Percentiles rank a stretch among this genome's conserved stretches.
Evolutionary conservation across 2,113 vertebrate species (phyloP).

Genomic region (Atlantisia rogersi): DNA sequence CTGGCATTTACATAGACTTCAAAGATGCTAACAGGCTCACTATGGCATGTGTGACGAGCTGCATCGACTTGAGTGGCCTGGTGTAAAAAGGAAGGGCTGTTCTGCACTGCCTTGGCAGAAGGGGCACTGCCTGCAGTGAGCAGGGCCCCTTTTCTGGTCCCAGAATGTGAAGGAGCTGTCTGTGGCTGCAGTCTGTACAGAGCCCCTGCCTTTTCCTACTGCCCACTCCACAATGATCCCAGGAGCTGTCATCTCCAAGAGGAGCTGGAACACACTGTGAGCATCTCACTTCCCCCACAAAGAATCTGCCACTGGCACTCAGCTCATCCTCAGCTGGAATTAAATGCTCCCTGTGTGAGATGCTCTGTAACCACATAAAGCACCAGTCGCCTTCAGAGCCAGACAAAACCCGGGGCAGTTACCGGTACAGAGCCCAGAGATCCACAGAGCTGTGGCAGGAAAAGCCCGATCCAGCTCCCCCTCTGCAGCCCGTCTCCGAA

Average conservation of each 20-base stretch:
- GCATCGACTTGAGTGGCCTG: background rate
- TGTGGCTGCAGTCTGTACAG: background rate
- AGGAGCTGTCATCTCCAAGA: background rate
- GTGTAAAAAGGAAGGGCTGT: background rate
- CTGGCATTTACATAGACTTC: constrained; percentile 10
- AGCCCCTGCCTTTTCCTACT: background rate
- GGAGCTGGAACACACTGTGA: background rate
- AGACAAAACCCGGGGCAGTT: background rate
- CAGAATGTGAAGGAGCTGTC: background rate
- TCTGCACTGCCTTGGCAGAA: background rate
- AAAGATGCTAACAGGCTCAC: background rate
- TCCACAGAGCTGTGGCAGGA: too few species aligned
- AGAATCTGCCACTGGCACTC: background rate
- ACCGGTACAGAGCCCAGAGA: background rate
- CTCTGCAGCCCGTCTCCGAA: background rate
- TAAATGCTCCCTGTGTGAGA: background rate
- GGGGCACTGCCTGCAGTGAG: background rate
- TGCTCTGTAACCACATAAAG: background rate
- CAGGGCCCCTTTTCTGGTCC: background rate
- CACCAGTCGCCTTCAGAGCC: background rate
- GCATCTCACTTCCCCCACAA: background rate
- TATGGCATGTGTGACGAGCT: fast-evolving
- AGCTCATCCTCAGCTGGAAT: background rate
- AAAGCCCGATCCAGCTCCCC: background rate
- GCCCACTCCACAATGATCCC: fast-evolving